Base-by-base conservation (phyloP, 2,888 invertebrate species). In the Drosophila bunnanda region DNA sequence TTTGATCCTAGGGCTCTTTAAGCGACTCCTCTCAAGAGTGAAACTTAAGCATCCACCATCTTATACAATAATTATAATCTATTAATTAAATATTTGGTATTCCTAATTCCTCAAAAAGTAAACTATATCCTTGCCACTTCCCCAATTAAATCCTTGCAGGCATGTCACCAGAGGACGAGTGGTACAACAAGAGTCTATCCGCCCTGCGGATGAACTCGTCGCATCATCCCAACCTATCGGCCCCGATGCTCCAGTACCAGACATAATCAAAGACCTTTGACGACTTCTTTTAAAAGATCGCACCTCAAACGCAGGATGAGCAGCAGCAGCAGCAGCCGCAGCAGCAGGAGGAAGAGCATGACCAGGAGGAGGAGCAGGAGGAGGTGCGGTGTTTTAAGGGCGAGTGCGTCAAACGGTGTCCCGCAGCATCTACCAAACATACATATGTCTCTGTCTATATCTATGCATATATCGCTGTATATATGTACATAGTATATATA, bases 181-280 rank as follows among this genome's bases (percentile, higher is more conserved):
- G 98, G 98, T 99, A 99, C 95, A 99, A 98, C 94, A 98, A 98
- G 94, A 98, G 98, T 90, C 94, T 99, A 90, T 98, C 98, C 70
- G 98, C 98, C 61, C 94, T 99, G 88, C 95, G 98, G 92, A 99
- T 99, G 98, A 98, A 98, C 94, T 96, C 96, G 90, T 96, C 97
- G 59, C 97, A 98, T 93, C 97, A 98, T 93, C 97, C 98, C 82
- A 98, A 98, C 94, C 95, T 98, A 90, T 96, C 98, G 67, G 97
- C 98, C 86, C 98, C 98, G 67, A 98, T 99, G 97, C 94, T 99
- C 82, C 98, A 98, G 92, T 99, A 99, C 93, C 98, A 99, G 94
- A 97, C 97, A 96, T 97, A 97, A 97, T 96, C 94, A 93, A 93
- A 91, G 84, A 91, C 90, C 85, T 92, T 92, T 90, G 92, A 92